These are phyloP conservation scores for Osmerus mordax DNA, from an alignment of 2,113 vertebrate species.

Conservation along the genomic window DNA sequence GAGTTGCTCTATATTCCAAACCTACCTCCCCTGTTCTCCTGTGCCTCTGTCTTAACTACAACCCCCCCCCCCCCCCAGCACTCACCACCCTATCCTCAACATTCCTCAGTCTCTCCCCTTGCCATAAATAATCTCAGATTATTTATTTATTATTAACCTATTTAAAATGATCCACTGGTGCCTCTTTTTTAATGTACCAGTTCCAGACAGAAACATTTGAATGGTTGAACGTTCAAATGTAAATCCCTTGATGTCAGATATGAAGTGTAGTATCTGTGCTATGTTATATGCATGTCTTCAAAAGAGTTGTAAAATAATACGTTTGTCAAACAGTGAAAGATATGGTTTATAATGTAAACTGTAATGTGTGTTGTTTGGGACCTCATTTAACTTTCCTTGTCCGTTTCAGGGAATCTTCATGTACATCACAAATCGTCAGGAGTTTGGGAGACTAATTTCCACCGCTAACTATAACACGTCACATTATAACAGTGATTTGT, in stretches of 20 bases:
- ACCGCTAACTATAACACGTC: slow-evolving; percentile 95
- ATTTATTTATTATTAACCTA: slow-evolving; percentile 50
- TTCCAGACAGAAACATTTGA: too few species aligned
- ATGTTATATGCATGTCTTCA: too few species aligned
- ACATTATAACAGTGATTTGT: slow-evolving; percentile 92
- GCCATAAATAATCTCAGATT: slow-evolving; percentile 69
- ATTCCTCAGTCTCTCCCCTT: slow-evolving; percentile 33
- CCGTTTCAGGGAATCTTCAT: slow-evolving; percentile 90
- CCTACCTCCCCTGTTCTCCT: not conserved
- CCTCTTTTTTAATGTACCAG: too few species aligned
- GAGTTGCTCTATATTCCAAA: slow-evolving; percentile 40
- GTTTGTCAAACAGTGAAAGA: too few species aligned
- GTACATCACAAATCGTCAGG: slow-evolving; percentile 94
- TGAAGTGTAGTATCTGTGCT: too few species aligned
- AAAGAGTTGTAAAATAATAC: too few species aligned
- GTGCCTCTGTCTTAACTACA: slow-evolving; percentile 42
- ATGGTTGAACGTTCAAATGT: slow-evolving; percentile 26
- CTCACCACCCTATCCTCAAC: slow-evolving; percentile 14
- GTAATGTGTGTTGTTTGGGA: slow-evolving; percentile 8
- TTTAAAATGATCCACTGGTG: too few species aligned
- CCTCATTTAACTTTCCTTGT: slow-evolving; percentile 59
- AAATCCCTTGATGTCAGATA: not conserved
- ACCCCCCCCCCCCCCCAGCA: slow-evolving; percentile 7
- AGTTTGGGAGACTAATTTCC: slow-evolving; percentile 94
- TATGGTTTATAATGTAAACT: not conserved